These are phyloP conservation scores for Sympetrum striolatum DNA, from an alignment of 2,888 invertebrate species.

Conservation along the genomic window DNA sequence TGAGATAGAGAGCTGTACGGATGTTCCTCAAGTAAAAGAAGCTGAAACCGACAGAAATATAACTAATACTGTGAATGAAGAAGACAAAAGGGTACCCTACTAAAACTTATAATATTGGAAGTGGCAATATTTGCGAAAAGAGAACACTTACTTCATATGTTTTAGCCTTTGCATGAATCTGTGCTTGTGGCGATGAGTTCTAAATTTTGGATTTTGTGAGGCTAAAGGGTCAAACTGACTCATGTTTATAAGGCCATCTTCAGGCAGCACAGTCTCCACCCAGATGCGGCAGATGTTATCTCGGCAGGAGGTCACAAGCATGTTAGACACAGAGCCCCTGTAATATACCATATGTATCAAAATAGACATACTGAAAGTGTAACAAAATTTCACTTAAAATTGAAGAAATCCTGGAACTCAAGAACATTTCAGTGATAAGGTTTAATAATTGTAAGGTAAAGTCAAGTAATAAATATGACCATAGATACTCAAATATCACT, in stretches of 20 bases:
- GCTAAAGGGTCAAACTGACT: constrained; percentile 67
- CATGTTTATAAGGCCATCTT: constrained; percentile 85
- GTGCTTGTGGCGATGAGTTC: constrained; percentile 94
- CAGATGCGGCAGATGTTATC: constrained; percentile 99
- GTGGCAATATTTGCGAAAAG: not conserved
- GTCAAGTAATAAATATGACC: too few relatives aligned
- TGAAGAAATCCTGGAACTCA: too few relatives aligned
- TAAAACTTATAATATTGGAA: too few relatives aligned
- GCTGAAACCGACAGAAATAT: too few relatives aligned
- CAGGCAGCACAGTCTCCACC: constrained; percentile 96
- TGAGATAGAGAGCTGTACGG: too few relatives aligned
- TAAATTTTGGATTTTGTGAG: constrained; percentile 65
- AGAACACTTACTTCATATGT: constrained; percentile 84
- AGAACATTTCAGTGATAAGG: too few relatives aligned
- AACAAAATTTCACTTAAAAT: too few relatives aligned
- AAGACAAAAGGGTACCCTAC: too few relatives aligned
- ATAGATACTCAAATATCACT: too few relatives aligned
- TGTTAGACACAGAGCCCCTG: constrained; percentile 96
- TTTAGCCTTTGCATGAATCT: constrained; percentile 95
- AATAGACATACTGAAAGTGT: not conserved
- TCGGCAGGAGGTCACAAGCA: constrained; percentile 95
- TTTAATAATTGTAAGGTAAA: too few relatives aligned
- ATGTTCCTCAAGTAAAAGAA: too few relatives aligned
- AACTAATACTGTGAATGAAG: too few relatives aligned
- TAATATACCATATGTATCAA: constrained; percentile 48